Evolutionary conservation across 2,797 vertebrate species (phyloP), one percentile per base, ranked within the genome.

Genomic region (Aldrovandia affinis): DNA sequence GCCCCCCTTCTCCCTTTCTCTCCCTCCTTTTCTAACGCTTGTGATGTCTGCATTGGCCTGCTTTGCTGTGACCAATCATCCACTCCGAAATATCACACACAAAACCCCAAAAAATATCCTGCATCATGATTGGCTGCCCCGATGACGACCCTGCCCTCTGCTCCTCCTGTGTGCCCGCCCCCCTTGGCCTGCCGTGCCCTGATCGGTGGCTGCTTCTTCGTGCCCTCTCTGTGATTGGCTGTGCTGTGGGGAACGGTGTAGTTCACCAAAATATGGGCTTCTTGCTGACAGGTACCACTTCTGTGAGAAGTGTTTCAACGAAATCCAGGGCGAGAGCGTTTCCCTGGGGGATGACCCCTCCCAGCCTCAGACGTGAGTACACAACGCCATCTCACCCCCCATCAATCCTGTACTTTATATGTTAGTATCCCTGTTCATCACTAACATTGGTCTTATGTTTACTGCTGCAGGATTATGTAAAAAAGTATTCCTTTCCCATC

Each of bases 271-370:
- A 97, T 98, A 97, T 99, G 97, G 97, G 96, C 97, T 98, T 99
- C 90, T 99, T 96, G 97, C 98, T 97, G 94, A 98, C 98, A 99
- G 98, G 98, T 99, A 99, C 97, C 98, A 99, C 97, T 99, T 98
- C 96, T 99, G 98, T 90, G 98, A 99, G 95, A 99, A 99, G 96
- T 99, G 98, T 95, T 99, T 99, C 96, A 99, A 99, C 93, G 98
- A 99, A 96, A 99, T 99, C 96, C 98, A 99, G 95, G 98, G 98
- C 90, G 98, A 99, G 94, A 98, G 95, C 85, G 96, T 99, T 93
- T 98, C 98, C 94, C 96, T 99, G 94, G 98, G 98, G 85, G 98
- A 99, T 80, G 98, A 99, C 93, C 98, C 98, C 93, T 97, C 98
- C 86, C 98, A 99, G 92, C 97, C 98, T 83, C 98, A 99, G 94